Evolutionary conservation across 2,113 vertebrate species (phyloP).

Genomic region (Siphamia tubifer): DNA sequence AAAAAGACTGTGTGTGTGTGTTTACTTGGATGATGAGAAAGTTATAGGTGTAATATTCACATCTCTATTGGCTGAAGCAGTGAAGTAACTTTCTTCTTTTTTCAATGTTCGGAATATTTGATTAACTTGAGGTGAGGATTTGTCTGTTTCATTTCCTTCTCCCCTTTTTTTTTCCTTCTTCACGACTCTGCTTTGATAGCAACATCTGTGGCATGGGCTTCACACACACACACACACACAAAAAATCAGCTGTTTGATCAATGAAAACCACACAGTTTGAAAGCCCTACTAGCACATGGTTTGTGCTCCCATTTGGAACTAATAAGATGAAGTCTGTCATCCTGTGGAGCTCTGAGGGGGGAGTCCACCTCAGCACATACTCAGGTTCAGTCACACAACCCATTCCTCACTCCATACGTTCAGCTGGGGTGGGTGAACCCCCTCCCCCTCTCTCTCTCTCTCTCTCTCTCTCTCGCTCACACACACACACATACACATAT

Average conservation of each 20-base stretch:
- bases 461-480: too few relatives aligned
- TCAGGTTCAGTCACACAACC: conserved; percentile 11
- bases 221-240: neutral
- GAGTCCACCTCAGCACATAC: conserved; percentile 13
- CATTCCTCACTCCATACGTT: neutral
- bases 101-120: neutral
- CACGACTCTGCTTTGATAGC: conserved; percentile 27
- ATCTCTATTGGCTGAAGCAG: neutral
- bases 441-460: too few relatives aligned
- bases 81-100: neutral
- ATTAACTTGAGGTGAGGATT: conserved; percentile 30
- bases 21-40: conserved; percentile 32
- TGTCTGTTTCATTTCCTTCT: conserved; percentile 22
- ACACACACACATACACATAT: too few relatives aligned
- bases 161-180: conserved; percentile 3
- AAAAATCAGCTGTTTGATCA: conserved; percentile 50
- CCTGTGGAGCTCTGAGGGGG: conserved; percentile 31
- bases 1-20: conserved; percentile 24
- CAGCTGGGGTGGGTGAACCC: too few relatives aligned
- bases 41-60: conserved; percentile 23
- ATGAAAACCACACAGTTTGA: conserved; percentile 19
- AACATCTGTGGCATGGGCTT: conserved; percentile 5
- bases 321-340: conserved; percentile 31
- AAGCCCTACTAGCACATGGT: neutral
- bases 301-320: conserved; percentile 29